Evolutionary conservation across 2,797 vertebrate genomes (phyloP).

Genomic region (Leuciscus waleckii): DNA sequence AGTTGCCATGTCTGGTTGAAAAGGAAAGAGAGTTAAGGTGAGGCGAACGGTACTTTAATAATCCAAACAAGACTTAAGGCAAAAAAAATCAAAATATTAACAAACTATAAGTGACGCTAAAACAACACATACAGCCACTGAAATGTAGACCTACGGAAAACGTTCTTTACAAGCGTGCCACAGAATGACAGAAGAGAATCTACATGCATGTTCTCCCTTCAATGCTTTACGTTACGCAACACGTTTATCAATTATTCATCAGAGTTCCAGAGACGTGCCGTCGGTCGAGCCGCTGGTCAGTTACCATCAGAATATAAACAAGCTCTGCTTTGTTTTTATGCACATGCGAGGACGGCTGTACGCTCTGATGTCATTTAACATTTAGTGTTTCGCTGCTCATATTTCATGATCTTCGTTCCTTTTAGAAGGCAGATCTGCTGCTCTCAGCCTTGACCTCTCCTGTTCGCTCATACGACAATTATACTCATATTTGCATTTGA

Average conservation of each 20-base stretch:
- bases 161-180: background rate
- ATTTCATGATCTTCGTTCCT: conserved; percentile 17
- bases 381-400: conserved; percentile 24
- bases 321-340: conserved; percentile 10
- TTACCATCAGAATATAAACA: conserved; percentile 19
- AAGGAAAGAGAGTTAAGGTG: background rate
- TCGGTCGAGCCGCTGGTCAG: conserved; percentile 7
- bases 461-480: background rate
- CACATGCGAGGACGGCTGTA: background rate
- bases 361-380: conserved; percentile 21
- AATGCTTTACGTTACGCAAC: background rate
- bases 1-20: background rate
- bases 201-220: background rate
- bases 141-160: no score
- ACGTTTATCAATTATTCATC: conserved; percentile 49
- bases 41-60: background rate
- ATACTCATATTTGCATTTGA: background rate
- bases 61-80: background rate
- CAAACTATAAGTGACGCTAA: background rate
- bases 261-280: conserved; percentile 20
- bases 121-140: background rate
- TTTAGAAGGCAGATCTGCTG: background rate
- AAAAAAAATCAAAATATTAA: background rate
- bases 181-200: background rate
- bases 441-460: background rate